phyloP scores from a whole-genome alignment of 2,797 vertebrate species.

The Crenichthys baileyi region DNA sequence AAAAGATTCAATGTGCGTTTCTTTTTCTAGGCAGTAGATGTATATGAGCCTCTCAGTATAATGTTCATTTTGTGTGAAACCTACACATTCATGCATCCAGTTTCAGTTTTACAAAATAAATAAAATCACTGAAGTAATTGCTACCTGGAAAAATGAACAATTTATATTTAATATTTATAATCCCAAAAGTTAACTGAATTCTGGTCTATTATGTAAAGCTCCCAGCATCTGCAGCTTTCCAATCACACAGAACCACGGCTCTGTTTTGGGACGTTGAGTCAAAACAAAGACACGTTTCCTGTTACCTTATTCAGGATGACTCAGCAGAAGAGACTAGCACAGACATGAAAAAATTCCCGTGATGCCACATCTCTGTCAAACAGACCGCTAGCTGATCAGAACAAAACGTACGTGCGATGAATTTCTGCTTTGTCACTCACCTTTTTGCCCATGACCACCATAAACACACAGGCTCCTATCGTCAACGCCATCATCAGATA shows the following conservation, averaged over 20 bases:
- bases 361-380: not conserved
- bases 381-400: not conserved
- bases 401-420: not conserved
- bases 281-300: not conserved
- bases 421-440: slow-evolving; percentile 74
- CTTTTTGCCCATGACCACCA: slow-evolving; percentile 86
- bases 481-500: slow-evolving; percentile 88
- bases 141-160: not conserved
- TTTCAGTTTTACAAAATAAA: not conserved
- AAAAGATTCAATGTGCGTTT: not conserved
- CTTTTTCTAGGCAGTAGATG: not conserved
- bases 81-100: not conserved
- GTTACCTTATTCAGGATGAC: not conserved
- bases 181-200: not conserved
- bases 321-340: not conserved
- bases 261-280: not conserved
- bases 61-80: not conserved
- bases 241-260: not conserved
- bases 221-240: not conserved
- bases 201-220: not conserved
- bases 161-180: not conserved
- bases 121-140: not conserved
- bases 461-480: slow-evolving; percentile 80
- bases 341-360: not conserved
- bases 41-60: not conserved